These are phyloP conservation scores for Aphidius colemani DNA, from an alignment of 2,888 invertebrate species.

Conservation along the genomic window DNA sequence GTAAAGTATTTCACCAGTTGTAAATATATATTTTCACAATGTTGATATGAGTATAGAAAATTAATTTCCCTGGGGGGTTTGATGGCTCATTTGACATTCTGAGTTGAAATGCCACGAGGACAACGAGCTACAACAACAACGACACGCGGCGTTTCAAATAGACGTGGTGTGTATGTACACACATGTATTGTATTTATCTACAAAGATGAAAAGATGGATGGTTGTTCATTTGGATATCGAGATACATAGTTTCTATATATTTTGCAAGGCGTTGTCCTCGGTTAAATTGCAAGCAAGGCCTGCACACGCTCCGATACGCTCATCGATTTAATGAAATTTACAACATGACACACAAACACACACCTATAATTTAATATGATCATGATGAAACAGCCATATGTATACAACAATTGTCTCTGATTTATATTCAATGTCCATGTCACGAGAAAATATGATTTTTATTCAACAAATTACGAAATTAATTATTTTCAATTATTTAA, in stretches of 20 bases:
- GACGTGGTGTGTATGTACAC: constrained; percentile 3
- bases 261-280: constrained; percentile 26
- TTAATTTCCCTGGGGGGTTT: constrained; percentile 25
- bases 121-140: constrained; percentile 12
- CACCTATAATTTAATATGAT: too few species aligned
- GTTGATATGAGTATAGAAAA: constrained; percentile 1
- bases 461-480: too few species aligned
- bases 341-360: too few species aligned
- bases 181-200: not conserved
- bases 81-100: constrained; percentile 29
- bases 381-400: too few species aligned
- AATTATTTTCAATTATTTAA: too few species aligned
- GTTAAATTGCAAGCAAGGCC: constrained; percentile 19
- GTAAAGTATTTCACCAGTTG: too few species aligned
- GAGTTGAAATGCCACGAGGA: constrained; percentile 12
- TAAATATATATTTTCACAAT: too few species aligned
- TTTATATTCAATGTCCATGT: too few species aligned
- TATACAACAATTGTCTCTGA: too few species aligned
- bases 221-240: not conserved
- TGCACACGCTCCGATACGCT: constrained; percentile 7
- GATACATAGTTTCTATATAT: constrained; percentile 2
- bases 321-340: constrained; percentile 6
- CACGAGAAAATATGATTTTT: too few species aligned
- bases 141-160: constrained; percentile 1
- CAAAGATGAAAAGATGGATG: not conserved